A percentile compares a stretch with the other conserved stretches of the same genome.
These are phyloP conservation scores for Vesta saturnalis DNA, from an alignment of 2,888 invertebrate species.

Conservation along the genomic window DNA sequence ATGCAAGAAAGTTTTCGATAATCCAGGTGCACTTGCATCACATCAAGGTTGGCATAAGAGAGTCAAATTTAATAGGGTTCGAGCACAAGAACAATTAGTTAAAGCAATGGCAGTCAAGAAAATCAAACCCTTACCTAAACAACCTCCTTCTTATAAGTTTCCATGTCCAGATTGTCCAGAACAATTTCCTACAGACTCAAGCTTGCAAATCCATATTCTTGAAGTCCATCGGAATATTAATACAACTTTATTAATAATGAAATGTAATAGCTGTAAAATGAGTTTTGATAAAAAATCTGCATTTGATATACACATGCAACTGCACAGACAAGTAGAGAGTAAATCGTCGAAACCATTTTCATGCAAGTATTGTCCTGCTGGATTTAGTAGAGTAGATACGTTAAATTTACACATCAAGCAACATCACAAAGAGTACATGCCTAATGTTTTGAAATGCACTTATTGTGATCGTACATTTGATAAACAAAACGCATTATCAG, in stretches of 20 bases:
- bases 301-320: constrained; percentile 66
- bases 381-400: constrained; percentile 71
- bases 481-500: constrained; percentile 71
- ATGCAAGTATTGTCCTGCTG: constrained; percentile 71
- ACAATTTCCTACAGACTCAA: constrained; percentile 55
- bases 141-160: constrained; percentile 49
- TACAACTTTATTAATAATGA: constrained; percentile 51
- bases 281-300: constrained; percentile 70
- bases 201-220: constrained; percentile 58
- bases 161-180: constrained; percentile 53
- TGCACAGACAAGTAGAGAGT: constrained; percentile 63
- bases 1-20: constrained; percentile 70
- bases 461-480: constrained; percentile 72
- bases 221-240: constrained; percentile 58
- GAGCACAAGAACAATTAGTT: constrained; percentile 31
- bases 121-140: constrained; percentile 60
- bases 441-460: constrained; percentile 67
- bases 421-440: constrained; percentile 65
- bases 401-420: constrained; percentile 72
- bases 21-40: constrained; percentile 69
- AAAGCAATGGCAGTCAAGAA: constrained; percentile 18
- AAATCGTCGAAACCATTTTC: constrained; percentile 54
- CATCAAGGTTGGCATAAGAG: constrained; percentile 71
- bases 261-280: constrained; percentile 70
- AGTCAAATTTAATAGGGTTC: constrained; percentile 62